Conservation (phyloP, 2,113 vertebrate genomes). For the Pungitius pungitius region DNA sequence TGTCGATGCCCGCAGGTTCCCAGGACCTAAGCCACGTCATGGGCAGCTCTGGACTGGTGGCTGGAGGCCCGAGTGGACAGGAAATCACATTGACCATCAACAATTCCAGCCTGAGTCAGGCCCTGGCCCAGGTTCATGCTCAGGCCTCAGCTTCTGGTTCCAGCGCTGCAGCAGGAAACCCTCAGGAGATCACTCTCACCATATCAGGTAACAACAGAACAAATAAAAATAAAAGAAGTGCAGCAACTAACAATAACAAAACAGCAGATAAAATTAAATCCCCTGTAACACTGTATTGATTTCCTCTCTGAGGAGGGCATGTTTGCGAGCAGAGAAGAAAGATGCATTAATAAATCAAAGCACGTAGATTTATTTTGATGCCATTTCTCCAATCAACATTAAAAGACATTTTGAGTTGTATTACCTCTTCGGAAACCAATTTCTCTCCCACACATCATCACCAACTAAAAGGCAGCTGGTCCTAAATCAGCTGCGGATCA, state of each 20-base stretch:
- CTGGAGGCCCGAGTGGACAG: conserved; percentile 82
- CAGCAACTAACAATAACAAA: conserved; percentile 11
- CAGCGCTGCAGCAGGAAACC: conserved; percentile 78
- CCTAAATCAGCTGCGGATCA: background rate
- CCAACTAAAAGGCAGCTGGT: background rate
- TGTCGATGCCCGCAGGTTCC: conserved; percentile 77
- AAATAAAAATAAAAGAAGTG: background rate
- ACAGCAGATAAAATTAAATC: background rate
- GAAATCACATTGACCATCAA: conserved; percentile 98
- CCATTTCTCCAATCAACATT: background rate
- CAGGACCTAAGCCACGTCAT: conserved; percentile 92
- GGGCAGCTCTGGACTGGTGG: conserved; percentile 85
- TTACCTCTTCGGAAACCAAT: background rate
- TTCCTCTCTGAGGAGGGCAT: background rate
- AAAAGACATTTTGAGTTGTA: background rate
- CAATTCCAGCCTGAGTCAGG: conserved; percentile 93
- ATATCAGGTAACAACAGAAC: conserved; percentile 87
- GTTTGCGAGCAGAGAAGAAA: background rate
- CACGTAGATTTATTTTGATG: background rate
- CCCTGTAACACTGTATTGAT: conserved; percentile 33
- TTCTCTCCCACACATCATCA: background rate
- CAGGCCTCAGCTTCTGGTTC: conserved; percentile 80
- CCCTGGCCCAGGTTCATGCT: conserved; percentile 65
- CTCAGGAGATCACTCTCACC: conserved; percentile 96
- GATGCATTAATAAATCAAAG: background rate